phyloP scores from a whole-genome alignment of 2,113 vertebrate species.

The Sinocyclocheilus anophthalmus region DNA sequence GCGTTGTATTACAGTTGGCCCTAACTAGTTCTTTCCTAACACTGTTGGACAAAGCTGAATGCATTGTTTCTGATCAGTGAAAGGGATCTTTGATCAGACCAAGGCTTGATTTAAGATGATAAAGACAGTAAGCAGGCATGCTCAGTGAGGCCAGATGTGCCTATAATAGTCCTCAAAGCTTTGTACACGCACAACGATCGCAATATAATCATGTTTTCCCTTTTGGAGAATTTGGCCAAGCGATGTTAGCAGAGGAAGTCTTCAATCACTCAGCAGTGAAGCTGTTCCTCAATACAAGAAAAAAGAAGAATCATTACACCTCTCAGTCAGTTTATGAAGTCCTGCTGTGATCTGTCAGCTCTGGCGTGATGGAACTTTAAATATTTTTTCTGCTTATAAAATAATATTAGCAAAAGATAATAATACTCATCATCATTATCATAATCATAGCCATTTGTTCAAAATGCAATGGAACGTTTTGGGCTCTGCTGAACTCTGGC shows the following conservation, averaged over 20 bases:
- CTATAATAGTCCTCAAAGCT: slow-evolving; percentile 4
- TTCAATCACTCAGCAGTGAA: slow-evolving; percentile 47
- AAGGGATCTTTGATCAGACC: slow-evolving; percentile 48
- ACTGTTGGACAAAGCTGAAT: slow-evolving; percentile 45
- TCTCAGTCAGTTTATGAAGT: slow-evolving; percentile 6
- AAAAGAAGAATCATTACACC: slow-evolving; percentile 2
- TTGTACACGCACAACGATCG: background rate
- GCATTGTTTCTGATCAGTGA: slow-evolving; percentile 47
- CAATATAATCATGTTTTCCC: slow-evolving; percentile 8
- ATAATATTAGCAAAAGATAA: slow-evolving; percentile 10
- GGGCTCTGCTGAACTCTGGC: background rate
- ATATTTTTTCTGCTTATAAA: slow-evolving; percentile 1
- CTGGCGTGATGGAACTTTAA: background rate
- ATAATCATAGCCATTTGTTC: background rate
- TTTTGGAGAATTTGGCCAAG: background rate
- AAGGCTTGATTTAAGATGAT: slow-evolving; percentile 40
- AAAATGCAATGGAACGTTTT: background rate
- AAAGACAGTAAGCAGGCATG: slow-evolving; percentile 44
- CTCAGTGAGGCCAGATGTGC: background rate
- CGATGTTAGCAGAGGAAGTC: slow-evolving; percentile 42
- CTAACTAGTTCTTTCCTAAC: slow-evolving; percentile 53
- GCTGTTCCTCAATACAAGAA: slow-evolving; percentile 2
- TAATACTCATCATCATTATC: slow-evolving; percentile 2
- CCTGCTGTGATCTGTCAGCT: slow-evolving; percentile 25
- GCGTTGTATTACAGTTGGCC: slow-evolving; percentile 58